phyloP scores from a whole-genome alignment of 2,113 vertebrate species.

The Zapornia atra region DNA sequence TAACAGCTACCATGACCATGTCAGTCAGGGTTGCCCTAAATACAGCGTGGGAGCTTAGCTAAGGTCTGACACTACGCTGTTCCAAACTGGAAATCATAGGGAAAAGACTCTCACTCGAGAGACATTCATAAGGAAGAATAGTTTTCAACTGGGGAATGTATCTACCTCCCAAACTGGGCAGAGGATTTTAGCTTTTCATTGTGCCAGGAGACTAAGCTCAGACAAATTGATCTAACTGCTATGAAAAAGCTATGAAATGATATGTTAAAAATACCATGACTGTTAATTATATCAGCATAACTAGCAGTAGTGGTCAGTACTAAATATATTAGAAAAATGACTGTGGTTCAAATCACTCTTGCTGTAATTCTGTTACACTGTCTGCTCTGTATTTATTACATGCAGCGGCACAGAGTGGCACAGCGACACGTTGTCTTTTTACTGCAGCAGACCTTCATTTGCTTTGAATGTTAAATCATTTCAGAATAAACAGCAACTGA shows the following conservation, averaged over 20 bases:
- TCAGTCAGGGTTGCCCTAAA: neutral
- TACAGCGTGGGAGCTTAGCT: neutral
- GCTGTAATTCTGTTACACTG: neutral
- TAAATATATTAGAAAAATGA: neutral
- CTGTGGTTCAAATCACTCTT: neutral
- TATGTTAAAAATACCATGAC: neutral
- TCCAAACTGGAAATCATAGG: neutral
- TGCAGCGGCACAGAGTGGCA: neutral
- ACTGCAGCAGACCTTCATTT: conserved; percentile 26
- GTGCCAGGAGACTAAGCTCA: neutral
- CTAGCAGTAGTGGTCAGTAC: neutral
- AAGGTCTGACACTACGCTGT: neutral
- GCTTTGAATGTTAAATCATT: conserved; percentile 52
- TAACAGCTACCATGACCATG: neutral
- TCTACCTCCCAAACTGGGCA: neutral
- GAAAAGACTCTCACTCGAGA: neutral
- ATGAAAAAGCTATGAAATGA: neutral
- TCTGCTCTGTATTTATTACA: neutral
- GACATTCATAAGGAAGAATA: neutral
- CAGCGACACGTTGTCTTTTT: conserved; percentile 6
- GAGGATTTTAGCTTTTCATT: neutral
- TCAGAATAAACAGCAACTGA: conserved; percentile 26
- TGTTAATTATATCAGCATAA: neutral
- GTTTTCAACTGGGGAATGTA: neutral
- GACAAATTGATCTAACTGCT: neutral